Evolutionary conservation across 2,113 vertebrate genomes (phyloP), one percentile per base, ranked within the genome.

Genomic region (Ochotona princeps): DNA sequence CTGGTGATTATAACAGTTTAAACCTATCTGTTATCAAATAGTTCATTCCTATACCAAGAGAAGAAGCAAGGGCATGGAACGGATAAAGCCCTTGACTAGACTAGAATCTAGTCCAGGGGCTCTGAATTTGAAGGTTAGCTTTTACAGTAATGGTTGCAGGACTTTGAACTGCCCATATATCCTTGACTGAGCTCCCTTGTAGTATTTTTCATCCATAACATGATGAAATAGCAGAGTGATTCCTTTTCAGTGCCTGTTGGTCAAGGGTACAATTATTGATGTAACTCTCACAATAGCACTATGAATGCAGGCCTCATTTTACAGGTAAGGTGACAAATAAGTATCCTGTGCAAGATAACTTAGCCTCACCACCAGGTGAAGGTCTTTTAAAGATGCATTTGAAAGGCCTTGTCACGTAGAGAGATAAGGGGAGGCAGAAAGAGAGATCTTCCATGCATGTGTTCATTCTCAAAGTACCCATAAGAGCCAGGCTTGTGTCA

Each of bases 21-120:
- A 26, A 72, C 3, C 23, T 81, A 70, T 54, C 92, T 83, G 30
- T 12, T 84, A 47, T 49, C 44, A 89, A 26, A 49, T 54, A 87
- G 70, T 83, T 95, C 69, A 11, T 32, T 89, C 60, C 26, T 88
- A 7, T 76, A 14, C 26, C 47, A 89, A n/a, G 17, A 92, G 17
- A 94, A 54, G 14, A 70, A 65, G 21, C 38, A 70, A 83, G 44
- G 8, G 67, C 9, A 26, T 8, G 61, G 32, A 84, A 35, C 47
- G 2, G 6, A 15, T 49, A 63, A 79, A 51, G 81, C 8, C 44
- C 65, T n/a, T 25, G 7, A 15, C 30, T 78, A 73, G 26, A 6
- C 38, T 44, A 87, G 1, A 38, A 51, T 38, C 38, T 44, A 78
- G 74, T 67, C 9, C 28, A 11, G 44, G 79, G 28, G 13, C 44